A percentile compares a stretch with the other conserved stretches of the same genome.
phyloP scores from a whole-genome alignment of 2,113 vertebrate species.

The Philantomba maxwellii region DNA sequence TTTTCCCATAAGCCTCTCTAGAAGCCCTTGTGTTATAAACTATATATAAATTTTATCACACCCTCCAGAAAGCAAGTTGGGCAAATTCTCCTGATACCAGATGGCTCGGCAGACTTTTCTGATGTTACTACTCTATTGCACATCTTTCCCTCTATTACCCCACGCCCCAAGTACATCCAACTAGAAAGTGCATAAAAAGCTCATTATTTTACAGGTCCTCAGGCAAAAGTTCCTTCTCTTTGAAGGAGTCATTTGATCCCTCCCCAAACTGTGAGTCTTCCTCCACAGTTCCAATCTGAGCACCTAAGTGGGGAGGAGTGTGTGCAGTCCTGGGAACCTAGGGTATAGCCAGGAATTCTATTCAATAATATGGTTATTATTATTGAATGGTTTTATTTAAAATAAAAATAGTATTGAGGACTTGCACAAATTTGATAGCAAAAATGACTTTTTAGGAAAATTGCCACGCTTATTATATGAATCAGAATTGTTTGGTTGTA shows the following conservation, averaged over 20 bases:
- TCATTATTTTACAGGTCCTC: neutral
- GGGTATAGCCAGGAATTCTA: neutral
- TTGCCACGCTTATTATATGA: neutral
- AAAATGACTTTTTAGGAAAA: neutral
- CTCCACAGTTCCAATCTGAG: neutral
- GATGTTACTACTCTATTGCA: neutral
- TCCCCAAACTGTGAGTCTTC: neutral
- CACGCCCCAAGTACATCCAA: neutral
- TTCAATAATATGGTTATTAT: neutral
- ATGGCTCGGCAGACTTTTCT: neutral
- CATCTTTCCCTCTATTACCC: neutral
- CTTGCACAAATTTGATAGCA: neutral
- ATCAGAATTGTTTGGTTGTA: neutral
- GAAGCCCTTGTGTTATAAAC: neutral
- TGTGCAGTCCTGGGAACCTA: neutral
- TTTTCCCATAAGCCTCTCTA: neutral
- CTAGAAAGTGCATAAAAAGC: neutral
- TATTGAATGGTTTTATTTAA: neutral
- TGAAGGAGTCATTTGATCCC: neutral
- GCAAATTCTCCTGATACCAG: neutral
- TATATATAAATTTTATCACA: slow-evolving; percentile 24
- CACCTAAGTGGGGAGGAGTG: neutral
- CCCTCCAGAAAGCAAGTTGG: slow-evolving; percentile 19
- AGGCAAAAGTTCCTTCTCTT: neutral
- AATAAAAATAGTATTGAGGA: neutral